A percentile compares a stretch with the other conserved stretches of the same genome.
Conservation (phyloP, 1,140 invertebrate genomes). For the Aphelenchoides fujianensis region DNA sequence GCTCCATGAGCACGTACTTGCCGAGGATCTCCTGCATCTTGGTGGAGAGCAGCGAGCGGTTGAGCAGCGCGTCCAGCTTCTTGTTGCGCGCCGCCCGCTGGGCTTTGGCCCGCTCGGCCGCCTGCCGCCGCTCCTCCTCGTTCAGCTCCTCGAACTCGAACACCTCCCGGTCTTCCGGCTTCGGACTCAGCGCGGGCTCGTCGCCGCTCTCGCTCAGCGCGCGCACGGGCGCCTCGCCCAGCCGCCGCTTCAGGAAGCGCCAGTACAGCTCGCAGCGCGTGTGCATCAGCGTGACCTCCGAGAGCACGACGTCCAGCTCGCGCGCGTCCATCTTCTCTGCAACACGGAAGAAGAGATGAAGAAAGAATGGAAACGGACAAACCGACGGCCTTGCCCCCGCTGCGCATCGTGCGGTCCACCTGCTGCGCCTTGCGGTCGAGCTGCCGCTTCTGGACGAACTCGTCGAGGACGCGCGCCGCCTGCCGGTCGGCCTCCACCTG, state of each 20-base stretch:
- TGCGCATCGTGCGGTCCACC: conserved; percentile 19
- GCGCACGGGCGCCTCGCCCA: conserved; percentile 68
- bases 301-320: conserved; percentile 80
- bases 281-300: conserved; percentile 86
- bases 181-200: not conserved
- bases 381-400: not conserved
- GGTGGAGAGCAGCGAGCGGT: conserved; percentile 41
- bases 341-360: conserved; percentile 21
- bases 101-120: conserved; percentile 54
- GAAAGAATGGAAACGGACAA: conserved; percentile 14
- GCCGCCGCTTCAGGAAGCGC: conserved; percentile 77
- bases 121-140: conserved; percentile 36
- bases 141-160: conserved; percentile 29
- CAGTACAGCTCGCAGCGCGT: conserved; percentile 84
- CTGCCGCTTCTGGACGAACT: conserved; percentile 74
- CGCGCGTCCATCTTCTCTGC: conserved; percentile 71
- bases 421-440: conserved; percentile 45
- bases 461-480: conserved; percentile 69
- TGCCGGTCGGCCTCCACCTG: conserved; percentile 79
- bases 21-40: conserved; percentile 73
- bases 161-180: conserved; percentile 14
- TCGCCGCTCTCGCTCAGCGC: conserved; percentile 40
- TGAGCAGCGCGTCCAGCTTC: conserved; percentile 63
- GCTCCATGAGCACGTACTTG: conserved; percentile 84
- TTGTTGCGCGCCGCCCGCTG: conserved; percentile 69